phyloP scores from a whole-genome alignment of 1,140 invertebrate species.

The Asobara japonica region DNA sequence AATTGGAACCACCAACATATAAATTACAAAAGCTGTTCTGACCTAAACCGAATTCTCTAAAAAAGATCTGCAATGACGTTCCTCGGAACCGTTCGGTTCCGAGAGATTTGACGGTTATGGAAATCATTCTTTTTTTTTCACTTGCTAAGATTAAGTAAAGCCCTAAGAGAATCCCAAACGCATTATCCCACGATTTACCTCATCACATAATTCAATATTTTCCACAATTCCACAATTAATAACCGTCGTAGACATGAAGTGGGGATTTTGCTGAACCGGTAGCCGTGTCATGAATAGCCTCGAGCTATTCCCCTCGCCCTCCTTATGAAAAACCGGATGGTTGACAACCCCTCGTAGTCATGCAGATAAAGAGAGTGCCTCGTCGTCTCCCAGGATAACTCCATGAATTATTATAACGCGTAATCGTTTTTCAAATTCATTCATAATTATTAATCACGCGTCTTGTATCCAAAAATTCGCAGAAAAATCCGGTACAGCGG shows the following conservation, averaged over 20 bases:
- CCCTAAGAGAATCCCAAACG: no score
- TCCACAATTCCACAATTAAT: slow-evolving; percentile 30
- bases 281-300: slow-evolving; percentile 34
- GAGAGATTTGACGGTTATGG: no score
- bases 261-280: slow-evolving; percentile 27
- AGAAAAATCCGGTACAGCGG: neutral
- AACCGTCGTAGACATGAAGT: slow-evolving; percentile 1
- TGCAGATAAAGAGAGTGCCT: slow-evolving; percentile 18
- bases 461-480: neutral
- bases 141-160: no score
- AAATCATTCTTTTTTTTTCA: no score
- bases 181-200: neutral
- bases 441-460: slow-evolving; percentile 2
- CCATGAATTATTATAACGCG: slow-evolving; percentile 11
- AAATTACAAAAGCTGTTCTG: no score
- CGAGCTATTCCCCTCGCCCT: neutral
- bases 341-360: slow-evolving; percentile 33
- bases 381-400: slow-evolving; percentile 13
- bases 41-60: no score
- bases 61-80: no score
- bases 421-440: slow-evolving; percentile 2
- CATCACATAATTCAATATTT: neutral
- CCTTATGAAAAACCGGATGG: slow-evolving; percentile 35
- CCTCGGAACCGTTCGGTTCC: no score
- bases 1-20: no score